Evolutionary conservation across 2,797 vertebrate genomes (phyloP), one percentile per base, ranked within the genome.

Genomic region (Sebastes steindachneri): DNA sequence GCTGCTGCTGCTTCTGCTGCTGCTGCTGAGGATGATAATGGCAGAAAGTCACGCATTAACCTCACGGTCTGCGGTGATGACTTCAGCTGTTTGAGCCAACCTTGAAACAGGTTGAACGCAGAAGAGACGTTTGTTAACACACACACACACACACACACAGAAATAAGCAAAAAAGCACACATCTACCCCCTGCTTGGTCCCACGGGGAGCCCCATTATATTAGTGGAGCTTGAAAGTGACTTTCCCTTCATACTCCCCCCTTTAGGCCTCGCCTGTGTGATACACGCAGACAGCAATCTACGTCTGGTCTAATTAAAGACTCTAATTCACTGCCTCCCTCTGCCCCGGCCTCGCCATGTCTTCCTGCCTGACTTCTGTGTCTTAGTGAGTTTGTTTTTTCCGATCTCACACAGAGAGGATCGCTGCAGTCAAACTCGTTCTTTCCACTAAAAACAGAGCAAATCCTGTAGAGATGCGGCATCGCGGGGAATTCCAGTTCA

Each of bases 201-300:
- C 82, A 79, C 0, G 31, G 70, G 88, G 14, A 86, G 69, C 35
- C 55, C 77, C 70, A 88, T 94, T 93, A 93, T 89, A 88, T 92
- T 87, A 87, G 69, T 81, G 82, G 48, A 91, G 92, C 92, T 94
- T 94, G 94, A 95, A 93, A 93, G 93, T 95, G 92, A 95, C 94
- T 95, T 93, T 94, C 85, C 79, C 60, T 85, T 88, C 80, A 72
- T 73, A 59, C 73, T 67, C 68, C 67, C 82, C 80, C 88, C 92
- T 88, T 87, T 64, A 81, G 91, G 93, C 89, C 77, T 82, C 1
- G 83, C 85, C 83, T 81, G 82, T 77, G 87, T 77, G 64, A 87
- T 68, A 75, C 84, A 86, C 5, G 17, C 84, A 89, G 77, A 83
- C 85, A 78, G 74, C 80, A 31, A 70, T 86, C 78, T 75, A 69